Conservation (phyloP, 2,113 vertebrate genomes). For the Argyrosomus japonicus region DNA sequence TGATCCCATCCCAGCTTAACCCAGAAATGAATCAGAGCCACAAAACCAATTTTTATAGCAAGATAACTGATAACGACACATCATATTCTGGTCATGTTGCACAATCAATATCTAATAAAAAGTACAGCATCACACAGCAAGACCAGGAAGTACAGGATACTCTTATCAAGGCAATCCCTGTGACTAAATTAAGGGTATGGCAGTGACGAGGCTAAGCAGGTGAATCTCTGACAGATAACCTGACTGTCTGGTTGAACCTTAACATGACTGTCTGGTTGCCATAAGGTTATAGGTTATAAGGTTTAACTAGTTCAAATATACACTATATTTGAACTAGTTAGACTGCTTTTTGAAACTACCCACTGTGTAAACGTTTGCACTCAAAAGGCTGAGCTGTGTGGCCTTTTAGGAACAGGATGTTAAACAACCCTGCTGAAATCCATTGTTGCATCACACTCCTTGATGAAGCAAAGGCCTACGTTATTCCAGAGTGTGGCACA, state of each 20-base stretch:
- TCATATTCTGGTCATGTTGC: not conserved
- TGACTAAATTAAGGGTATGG: constrained; percentile 14
- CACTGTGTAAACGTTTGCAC: constrained; percentile 6
- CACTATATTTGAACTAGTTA: no score
- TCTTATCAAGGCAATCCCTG: constrained; percentile 2
- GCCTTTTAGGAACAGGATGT: constrained; percentile 60
- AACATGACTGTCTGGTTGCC: not conserved
- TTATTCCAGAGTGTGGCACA: not conserved
- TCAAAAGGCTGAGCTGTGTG: constrained; percentile 3
- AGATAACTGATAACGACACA: no score
- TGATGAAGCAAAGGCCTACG: constrained; percentile 24
- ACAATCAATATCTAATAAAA: not conserved
- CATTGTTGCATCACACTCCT: constrained; percentile 48
- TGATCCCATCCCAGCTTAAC: not conserved
- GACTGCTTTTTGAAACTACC: not conserved
- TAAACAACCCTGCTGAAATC: constrained; percentile 50
- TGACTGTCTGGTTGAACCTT: not conserved
- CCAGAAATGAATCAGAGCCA: not conserved
- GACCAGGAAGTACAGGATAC: not conserved
- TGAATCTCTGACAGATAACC: not conserved
- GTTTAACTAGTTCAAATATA: no score
- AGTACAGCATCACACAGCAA: constrained; percentile 3
- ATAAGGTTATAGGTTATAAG: no score
- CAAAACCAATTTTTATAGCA: not conserved
- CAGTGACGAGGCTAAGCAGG: not conserved